Percentiles rank a stretch among this genome's conserved stretches.
Conservation (phyloP, 2,113 vertebrate species). For the Elgaria multicarinata region DNA sequence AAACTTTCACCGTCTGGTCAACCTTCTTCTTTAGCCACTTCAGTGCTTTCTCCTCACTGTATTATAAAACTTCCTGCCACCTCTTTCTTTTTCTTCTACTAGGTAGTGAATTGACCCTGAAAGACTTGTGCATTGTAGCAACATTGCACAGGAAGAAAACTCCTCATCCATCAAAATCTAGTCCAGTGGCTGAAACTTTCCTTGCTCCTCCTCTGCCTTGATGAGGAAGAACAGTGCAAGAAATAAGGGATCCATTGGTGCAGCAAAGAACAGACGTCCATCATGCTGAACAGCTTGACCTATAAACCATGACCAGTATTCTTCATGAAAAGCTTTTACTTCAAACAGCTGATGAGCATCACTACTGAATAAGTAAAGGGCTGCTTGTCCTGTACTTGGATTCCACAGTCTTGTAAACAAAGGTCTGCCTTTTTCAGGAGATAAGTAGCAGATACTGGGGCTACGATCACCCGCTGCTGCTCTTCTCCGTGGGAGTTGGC, state of each 20-base stretch:
- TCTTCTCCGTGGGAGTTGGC: not conserved
- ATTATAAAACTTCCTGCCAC: constrained; percentile 87
- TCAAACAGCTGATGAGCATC: constrained; percentile 86
- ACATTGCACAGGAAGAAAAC: constrained; percentile 84
- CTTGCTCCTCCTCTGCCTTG: constrained; percentile 87
- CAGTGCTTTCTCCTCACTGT: constrained; percentile 90
- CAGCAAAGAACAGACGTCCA: constrained; percentile 90
- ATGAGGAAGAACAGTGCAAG: constrained; percentile 90
- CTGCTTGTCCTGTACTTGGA: constrained; percentile 85
- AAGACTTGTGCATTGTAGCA: constrained; percentile 83
- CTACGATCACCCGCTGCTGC: not conserved
- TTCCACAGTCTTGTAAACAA: constrained; percentile 78
- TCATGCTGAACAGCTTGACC: constrained; percentile 92
- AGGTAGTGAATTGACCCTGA: constrained; percentile 82
- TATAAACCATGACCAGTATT: constrained; percentile 93
- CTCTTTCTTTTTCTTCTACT: constrained; percentile 92
- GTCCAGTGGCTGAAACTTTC: constrained; percentile 90
- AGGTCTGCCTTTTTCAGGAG: constrained; percentile 68
- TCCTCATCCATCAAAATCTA: constrained; percentile 91
- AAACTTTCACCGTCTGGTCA: constrained; percentile 80
- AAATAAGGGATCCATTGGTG: constrained; percentile 92
- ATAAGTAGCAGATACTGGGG: constrained; percentile 73
- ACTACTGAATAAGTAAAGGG: constrained; percentile 87
- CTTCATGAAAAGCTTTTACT: constrained; percentile 93
- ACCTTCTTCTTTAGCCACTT: constrained; percentile 96